These are phyloP conservation scores for Zelostemma sp. DNA, from an alignment of 1,140 invertebrate genomes.

Conservation along the genomic window DNA sequence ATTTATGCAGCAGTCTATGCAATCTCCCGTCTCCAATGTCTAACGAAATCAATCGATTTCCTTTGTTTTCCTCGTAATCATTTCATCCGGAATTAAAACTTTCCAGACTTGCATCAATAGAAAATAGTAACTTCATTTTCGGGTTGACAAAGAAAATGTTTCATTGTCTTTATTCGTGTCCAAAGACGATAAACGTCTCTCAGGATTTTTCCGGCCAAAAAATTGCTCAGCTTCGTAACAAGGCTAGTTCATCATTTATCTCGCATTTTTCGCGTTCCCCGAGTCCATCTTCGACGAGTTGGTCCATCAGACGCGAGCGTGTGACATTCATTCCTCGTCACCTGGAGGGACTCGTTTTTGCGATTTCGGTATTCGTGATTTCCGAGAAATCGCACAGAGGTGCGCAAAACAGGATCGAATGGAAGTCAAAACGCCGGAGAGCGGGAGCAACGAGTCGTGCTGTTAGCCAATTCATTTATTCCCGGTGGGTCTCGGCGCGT, in stretches of 20 bases:
- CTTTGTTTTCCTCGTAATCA: constrained; percentile 2
- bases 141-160: background rate
- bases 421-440: constrained; percentile 3
- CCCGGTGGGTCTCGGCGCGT: constrained; percentile 54
- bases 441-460: constrained; percentile 18
- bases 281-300: background rate
- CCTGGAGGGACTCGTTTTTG: constrained; percentile 12
- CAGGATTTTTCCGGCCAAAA: background rate
- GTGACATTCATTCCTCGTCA: constrained; percentile 39
- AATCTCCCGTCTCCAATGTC: background rate
- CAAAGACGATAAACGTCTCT: background rate
- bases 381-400: constrained; percentile 41
- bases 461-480: constrained; percentile 66
- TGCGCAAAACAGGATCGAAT: background rate
- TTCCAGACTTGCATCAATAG: background rate
- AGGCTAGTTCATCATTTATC: background rate
- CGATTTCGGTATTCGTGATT: constrained; percentile 10
- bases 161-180: background rate
- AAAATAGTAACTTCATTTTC: background rate
- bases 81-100: background rate
- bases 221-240: background rate
- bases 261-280: background rate
- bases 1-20: background rate
- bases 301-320: constrained; percentile 14
- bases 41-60: background rate